Evolutionary conservation across 2,113 vertebrate species (phyloP).

Genomic region (Ancistrus triradiatus): DNA sequence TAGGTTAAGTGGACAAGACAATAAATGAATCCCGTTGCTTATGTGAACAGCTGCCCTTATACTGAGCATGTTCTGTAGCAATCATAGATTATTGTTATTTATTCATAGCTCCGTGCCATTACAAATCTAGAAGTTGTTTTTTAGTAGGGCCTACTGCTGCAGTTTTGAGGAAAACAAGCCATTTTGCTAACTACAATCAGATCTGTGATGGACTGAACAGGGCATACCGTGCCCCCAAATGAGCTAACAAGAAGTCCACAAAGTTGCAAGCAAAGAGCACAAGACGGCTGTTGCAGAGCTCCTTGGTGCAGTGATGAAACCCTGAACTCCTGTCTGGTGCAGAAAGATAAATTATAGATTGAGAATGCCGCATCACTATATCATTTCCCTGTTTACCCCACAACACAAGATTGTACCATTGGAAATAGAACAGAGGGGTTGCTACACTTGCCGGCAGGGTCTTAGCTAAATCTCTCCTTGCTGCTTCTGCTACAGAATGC

Average conservation of each 20-base stretch:
- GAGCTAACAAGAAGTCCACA: neutral
- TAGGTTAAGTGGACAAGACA: too few species aligned
- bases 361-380: slow-evolving; percentile 16
- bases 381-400: slow-evolving; percentile 1
- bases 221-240: slow-evolving; percentile 23
- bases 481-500: neutral
- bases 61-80: too few species aligned
- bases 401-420: slow-evolving; percentile 27
- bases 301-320: slow-evolving; percentile 6
- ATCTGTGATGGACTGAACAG: slow-evolving; percentile 17
- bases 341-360: slow-evolving; percentile 36
- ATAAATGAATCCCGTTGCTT: too few species aligned
- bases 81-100: too few species aligned
- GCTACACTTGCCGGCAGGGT: slow-evolving; percentile 22
- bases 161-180: too few species aligned
- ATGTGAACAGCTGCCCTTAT: too few species aligned
- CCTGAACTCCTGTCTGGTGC: slow-evolving; percentile 3
- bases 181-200: slow-evolving; percentile 1
- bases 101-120: neutral
- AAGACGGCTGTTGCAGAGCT: neutral
- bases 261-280: slow-evolving; percentile 1
- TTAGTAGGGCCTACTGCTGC: neutral
- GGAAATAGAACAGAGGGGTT: slow-evolving; percentile 34
- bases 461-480: neutral
- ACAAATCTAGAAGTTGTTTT: neutral